Percentiles rank a stretch among this genome's conserved stretches.
phyloP scores from a whole-genome alignment of 2,888 invertebrate species.

The Drosophila siamana region DNA sequence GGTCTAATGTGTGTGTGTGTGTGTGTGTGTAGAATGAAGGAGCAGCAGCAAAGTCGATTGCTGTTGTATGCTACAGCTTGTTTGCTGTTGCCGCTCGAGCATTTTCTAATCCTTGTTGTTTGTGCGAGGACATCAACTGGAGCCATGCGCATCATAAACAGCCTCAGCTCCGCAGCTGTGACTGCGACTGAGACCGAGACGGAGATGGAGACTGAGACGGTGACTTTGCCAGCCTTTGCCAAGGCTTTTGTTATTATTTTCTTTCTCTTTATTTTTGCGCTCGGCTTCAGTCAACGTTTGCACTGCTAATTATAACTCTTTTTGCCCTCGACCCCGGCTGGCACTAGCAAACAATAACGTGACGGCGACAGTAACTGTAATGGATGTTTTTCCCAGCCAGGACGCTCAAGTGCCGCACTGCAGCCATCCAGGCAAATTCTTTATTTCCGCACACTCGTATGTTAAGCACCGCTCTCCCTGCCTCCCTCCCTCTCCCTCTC shows the following conservation, averaged over 20 bases:
- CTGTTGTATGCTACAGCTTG: conserved; percentile 7
- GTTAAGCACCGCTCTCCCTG: conserved; percentile 1
- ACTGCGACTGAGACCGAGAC: background rate
- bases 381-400: conserved; percentile 34
- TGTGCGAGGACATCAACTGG: conserved; percentile 20
- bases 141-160: conserved; percentile 41
- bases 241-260: conserved; percentile 34
- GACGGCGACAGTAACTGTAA: conserved; percentile 32
- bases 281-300: conserved; percentile 42
- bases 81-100: conserved; percentile 5
- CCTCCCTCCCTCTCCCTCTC: too few species aligned
- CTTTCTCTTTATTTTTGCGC: background rate
- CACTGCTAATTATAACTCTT: conserved; percentile 61
- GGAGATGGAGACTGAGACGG: too few species aligned
- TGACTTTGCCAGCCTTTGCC: background rate
- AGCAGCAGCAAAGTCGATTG: conserved; percentile 20
- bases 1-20: background rate
- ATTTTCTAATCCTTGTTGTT: conserved; percentile 44
- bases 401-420: conserved; percentile 28
- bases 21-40: background rate
- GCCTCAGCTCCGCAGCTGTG: conserved; percentile 25
- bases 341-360: conserved; percentile 17
- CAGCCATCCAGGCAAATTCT: conserved; percentile 33
- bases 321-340: conserved; percentile 22
- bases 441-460: conserved; percentile 26